Conservation (phyloP, 1,140 invertebrate species). For the Nephila pilipes region DNA sequence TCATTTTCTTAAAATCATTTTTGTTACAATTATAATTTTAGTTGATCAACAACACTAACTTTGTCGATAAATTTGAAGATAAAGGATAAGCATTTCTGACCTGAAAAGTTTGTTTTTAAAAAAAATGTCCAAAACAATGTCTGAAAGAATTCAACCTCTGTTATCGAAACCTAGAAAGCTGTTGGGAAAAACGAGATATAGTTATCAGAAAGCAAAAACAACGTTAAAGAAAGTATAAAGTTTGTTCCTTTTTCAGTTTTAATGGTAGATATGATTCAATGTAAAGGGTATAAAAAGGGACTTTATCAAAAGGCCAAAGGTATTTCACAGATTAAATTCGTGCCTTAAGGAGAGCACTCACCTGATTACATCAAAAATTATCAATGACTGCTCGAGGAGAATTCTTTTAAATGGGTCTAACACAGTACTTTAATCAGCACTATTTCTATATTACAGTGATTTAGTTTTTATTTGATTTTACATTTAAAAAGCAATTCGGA, state of each 20-base stretch:
- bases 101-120: background rate
- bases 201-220: conserved; percentile 51
- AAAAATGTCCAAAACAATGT: background rate
- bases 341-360: conserved; percentile 57
- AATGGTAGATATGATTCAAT: conserved; percentile 65
- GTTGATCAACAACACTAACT: too few species aligned
- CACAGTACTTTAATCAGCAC: background rate
- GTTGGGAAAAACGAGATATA: conserved; percentile 21
- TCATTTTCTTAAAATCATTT: too few species aligned
- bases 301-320: conserved; percentile 62
- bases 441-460: background rate
- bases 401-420: background rate
- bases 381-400: conserved; percentile 20
- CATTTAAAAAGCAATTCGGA: too few species aligned
- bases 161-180: conserved; percentile 28
- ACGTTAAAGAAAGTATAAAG: conserved; percentile 23
- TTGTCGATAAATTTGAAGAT: too few species aligned
- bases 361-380: conserved; percentile 48
- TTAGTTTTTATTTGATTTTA: too few species aligned
- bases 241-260: conserved; percentile 51
- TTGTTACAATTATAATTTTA: too few species aligned
- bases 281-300: conserved; percentile 31
- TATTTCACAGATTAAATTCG: conserved; percentile 62
- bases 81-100: background rate
- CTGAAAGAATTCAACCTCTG: conserved; percentile 36